Percentiles rank a stretch among this genome's conserved stretches.
Evolutionary conservation across 2,113 vertebrate genomes (phyloP).

Genomic region (Channa maculata): DNA sequence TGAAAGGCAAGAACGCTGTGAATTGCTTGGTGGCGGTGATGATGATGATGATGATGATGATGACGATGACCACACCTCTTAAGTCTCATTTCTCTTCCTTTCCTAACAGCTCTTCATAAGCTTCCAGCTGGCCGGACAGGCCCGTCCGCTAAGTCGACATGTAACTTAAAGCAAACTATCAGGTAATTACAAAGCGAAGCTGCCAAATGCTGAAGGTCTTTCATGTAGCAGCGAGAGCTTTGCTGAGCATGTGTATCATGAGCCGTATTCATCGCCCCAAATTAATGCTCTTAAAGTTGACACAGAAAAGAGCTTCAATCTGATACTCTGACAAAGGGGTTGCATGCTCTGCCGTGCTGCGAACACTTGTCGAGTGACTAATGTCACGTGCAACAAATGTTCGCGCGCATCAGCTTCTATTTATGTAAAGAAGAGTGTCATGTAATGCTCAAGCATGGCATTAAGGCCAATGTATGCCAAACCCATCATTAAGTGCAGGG

Average conservation of each 20-base stretch:
- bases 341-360: background rate
- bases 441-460: constrained; percentile 34
- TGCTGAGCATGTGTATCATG: constrained; percentile 33
- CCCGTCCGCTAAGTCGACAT: constrained; percentile 41
- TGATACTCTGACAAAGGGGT: constrained; percentile 29
- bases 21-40: constrained; percentile 32
- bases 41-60: constrained; percentile 56
- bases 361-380: constrained; percentile 25
- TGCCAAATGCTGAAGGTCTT: constrained; percentile 35
- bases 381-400: constrained; percentile 24
- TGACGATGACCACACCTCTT: constrained; percentile 68
- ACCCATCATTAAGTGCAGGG: constrained; percentile 49
- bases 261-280: constrained; percentile 32
- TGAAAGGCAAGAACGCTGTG: constrained; percentile 58
- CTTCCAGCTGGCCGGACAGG: constrained; percentile 56
- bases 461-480: constrained; percentile 48
- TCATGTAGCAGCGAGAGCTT: constrained; percentile 16
- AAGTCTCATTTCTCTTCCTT: constrained; percentile 49
- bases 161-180: constrained; percentile 57
- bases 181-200: constrained; percentile 45
- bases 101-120: constrained; percentile 44
- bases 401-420: constrained; percentile 35
- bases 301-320: constrained; percentile 8
- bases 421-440: constrained; percentile 42
- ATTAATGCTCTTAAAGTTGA: constrained; percentile 21